Conservation (phyloP, 2,113 vertebrate genomes). For the Atlantisia rogersi region DNA sequence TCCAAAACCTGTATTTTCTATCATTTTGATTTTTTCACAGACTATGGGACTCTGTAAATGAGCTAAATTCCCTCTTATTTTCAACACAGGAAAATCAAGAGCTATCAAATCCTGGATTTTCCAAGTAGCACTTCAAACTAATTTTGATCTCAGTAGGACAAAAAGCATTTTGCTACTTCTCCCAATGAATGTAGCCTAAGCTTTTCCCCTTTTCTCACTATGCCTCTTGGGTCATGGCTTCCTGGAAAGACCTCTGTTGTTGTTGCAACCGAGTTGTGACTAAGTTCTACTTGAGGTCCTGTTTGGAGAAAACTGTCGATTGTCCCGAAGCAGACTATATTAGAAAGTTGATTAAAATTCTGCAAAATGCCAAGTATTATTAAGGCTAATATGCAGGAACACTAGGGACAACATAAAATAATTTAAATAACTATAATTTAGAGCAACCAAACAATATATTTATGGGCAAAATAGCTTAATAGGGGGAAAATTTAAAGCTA, state of each 20-base stretch:
- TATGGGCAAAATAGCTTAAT: neutral
- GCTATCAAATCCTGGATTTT: neutral
- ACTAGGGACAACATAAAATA: neutral
- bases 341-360: neutral
- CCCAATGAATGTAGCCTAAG: neutral
- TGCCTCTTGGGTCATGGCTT: neutral
- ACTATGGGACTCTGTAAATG: neutral
- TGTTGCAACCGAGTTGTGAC: neutral
- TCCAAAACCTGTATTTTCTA: neutral
- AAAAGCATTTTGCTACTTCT: neutral
- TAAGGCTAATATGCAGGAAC: neutral
- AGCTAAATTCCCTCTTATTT: neutral
- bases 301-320: neutral
- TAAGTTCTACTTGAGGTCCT: neutral
- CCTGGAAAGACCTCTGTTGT: neutral
- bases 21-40: neutral
- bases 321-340: neutral
- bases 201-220: neutral
- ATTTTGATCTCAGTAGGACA: neutral
- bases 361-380: neutral
- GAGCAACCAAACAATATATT: neutral
- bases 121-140: neutral
- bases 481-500: neutral
- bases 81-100: neutral
- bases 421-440: neutral